These are phyloP conservation scores for Scaptomyza tumidula DNA, from an alignment of 2,888 invertebrate species.

Conservation along the genomic window DNA sequence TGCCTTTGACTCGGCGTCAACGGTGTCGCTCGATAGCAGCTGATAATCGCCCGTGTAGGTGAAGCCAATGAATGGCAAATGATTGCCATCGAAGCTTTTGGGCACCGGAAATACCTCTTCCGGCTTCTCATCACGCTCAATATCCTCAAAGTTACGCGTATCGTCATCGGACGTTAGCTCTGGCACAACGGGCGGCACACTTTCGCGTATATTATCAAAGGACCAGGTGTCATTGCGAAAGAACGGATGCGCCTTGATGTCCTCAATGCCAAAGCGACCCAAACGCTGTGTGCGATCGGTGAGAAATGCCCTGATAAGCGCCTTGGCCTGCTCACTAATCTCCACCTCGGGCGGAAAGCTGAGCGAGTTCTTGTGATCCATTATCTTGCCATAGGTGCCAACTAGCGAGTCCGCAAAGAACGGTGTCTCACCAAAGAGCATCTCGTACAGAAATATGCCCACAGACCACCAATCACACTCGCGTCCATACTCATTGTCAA, in stretches of 20 bases:
- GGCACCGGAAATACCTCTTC: constrained; percentile 98
- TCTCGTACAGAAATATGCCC: constrained; percentile 99
- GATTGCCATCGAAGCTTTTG: constrained; percentile 99
- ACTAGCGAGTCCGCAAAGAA: constrained; percentile 99
- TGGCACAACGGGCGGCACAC: constrained; percentile 98
- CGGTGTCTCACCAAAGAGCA: constrained; percentile 99
- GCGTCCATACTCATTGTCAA: constrained; percentile 97
- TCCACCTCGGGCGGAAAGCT: constrained; percentile 98
- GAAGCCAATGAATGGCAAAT: constrained; percentile 99
- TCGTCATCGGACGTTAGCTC: constrained; percentile 98
- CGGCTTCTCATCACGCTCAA: constrained; percentile 96
- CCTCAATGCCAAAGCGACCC: constrained; percentile 96
- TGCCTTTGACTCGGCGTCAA: constrained; percentile 88
- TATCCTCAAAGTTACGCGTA: constrained; percentile 99
- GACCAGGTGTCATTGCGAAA: constrained; percentile 99
- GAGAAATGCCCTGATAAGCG: constrained; percentile 96
- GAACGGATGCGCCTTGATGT: constrained; percentile 97
- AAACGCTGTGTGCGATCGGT: constrained; percentile 95
- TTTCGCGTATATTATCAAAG: constrained; percentile 96
- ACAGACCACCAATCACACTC: constrained; percentile 99
- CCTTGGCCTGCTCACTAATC: constrained; percentile 94
- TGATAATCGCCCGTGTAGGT: constrained; percentile 97
- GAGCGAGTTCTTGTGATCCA: constrained; percentile 98
- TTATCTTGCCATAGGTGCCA: constrained; percentile 99
- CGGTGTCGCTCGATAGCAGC: constrained; percentile 87